These are phyloP conservation scores for Cosmia pyralina DNA, from an alignment of 2,888 invertebrate species.

Conservation along the genomic window DNA sequence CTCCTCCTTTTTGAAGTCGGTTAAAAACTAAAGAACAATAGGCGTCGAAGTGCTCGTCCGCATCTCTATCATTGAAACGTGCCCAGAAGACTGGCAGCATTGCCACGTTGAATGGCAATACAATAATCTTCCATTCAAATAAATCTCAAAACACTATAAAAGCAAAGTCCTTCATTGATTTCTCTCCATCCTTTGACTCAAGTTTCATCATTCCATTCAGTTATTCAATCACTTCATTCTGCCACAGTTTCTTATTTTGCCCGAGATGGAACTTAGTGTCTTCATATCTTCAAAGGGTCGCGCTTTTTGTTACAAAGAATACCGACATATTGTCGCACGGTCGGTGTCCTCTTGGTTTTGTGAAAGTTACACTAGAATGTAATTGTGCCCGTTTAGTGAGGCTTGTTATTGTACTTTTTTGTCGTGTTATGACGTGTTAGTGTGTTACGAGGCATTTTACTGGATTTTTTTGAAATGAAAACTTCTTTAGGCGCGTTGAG, in stretches of 20 bases:
- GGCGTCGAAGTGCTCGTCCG: too few relatives aligned
- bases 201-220: conserved; percentile 52
- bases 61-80: too few relatives aligned
- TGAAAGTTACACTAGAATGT: conserved; percentile 49
- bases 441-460: too few relatives aligned
- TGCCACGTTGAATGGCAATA: too few relatives aligned
- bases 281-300: conserved; percentile 63
- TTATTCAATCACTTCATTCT: conserved; percentile 61
- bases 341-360: conserved; percentile 24
- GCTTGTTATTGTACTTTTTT: neutral
- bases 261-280: conserved; percentile 51
- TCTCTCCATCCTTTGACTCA: conserved; percentile 13
- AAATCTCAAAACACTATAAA: neutral
- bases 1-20: too few relatives aligned
- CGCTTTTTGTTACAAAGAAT: conserved; percentile 59
- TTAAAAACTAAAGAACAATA: too few relatives aligned
- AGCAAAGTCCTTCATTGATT: conserved; percentile 18
- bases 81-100: too few relatives aligned
- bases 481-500: too few relatives aligned
- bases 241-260: conserved; percentile 56
- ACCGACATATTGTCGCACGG: conserved; percentile 33
- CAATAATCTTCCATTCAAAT: neutral
- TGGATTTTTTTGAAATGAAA: too few relatives aligned
- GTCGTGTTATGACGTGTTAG: neutral
- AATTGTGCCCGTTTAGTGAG: conserved; percentile 43